phyloP scores from a whole-genome alignment of 2,113 vertebrate genomes.

The Saguinus midas region DNA sequence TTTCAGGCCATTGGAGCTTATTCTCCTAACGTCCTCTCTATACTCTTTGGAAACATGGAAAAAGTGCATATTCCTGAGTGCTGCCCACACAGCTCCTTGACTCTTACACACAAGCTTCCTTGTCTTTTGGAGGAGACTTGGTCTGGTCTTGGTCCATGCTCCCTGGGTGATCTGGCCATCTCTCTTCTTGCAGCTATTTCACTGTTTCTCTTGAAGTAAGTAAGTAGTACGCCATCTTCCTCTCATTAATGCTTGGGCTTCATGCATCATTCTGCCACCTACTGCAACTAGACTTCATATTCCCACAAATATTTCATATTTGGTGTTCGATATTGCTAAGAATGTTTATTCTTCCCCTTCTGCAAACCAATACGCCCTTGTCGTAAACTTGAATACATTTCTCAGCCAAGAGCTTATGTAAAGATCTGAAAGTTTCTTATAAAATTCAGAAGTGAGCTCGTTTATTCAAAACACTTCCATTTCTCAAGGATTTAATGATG shows the following conservation, averaged over 20 bases:
- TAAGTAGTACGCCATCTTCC: constrained; percentile 6
- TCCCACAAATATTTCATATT: constrained; percentile 56
- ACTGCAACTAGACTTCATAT: constrained; percentile 32
- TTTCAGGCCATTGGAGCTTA: constrained; percentile 2
- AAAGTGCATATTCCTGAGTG: constrained; percentile 20
- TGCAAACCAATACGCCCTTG: constrained; percentile 36
- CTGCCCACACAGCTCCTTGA: constrained; percentile 47
- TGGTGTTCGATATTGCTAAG: constrained; percentile 11
- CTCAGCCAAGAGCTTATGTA: constrained; percentile 27
- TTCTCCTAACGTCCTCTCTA: constrained; percentile 14
- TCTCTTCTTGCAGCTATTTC: neutral
- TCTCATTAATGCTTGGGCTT: constrained; percentile 15
- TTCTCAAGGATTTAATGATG: neutral
- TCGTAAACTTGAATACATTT: constrained; percentile 24
- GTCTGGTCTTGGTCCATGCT: constrained; percentile 65
- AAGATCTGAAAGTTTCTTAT: constrained; percentile 1
- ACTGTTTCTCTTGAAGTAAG: constrained; percentile 5
- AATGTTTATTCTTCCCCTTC: constrained; percentile 51
- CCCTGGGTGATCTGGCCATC: constrained; percentile 68
- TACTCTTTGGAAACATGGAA: constrained; percentile 48
- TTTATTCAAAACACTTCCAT: neutral
- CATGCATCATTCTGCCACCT: constrained; percentile 61
- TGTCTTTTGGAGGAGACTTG: constrained; percentile 50
- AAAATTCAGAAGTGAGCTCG: neutral
- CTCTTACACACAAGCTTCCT: constrained; percentile 46